Conservation (phyloP, 2,888 invertebrate species). For the Dyspetes luteomarginatus region DNA sequence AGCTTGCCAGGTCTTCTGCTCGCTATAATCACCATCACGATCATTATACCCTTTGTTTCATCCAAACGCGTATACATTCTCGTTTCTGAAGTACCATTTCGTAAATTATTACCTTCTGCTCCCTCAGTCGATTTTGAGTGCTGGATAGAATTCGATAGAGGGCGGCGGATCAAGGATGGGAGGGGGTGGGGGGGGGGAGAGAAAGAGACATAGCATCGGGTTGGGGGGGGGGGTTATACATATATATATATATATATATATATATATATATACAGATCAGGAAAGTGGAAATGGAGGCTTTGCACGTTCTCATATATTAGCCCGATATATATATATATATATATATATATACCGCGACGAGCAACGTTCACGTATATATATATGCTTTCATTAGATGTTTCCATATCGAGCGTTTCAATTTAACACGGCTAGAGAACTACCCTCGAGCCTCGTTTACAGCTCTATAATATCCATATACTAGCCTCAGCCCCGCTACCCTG, state of each 20-base stretch:
- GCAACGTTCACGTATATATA: conserved; percentile 74
- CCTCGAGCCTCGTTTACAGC: conserved; percentile 80
- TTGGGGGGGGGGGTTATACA: too few relatives aligned
- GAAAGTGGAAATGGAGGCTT: too few relatives aligned
- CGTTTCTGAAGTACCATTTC: conserved; percentile 54
- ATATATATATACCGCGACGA: conserved; percentile 17
- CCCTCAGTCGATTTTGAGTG: conserved; percentile 13
- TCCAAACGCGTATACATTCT: conserved; percentile 33
- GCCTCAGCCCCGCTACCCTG: neutral
- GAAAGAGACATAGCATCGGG: too few relatives aligned
- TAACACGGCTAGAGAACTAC: conserved; percentile 77
- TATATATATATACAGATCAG: too few relatives aligned
- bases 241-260: too few relatives aligned
- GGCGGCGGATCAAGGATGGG: too few relatives aligned
- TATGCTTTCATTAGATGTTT: conserved; percentile 83
- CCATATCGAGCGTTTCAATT: conserved; percentile 82
- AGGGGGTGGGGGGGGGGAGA: neutral
- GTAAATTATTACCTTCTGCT: conserved; percentile 82
- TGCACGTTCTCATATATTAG: too few relatives aligned
- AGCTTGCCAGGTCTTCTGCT: neutral
- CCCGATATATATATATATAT: too few relatives aligned
- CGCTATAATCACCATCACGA: conserved; percentile 16
- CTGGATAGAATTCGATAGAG: too few relatives aligned
- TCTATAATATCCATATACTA: conserved; percentile 80
- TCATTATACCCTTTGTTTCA: conserved; percentile 62